Conservation (phyloP, 2,113 vertebrate species). For the Camarhynchus parvulus region DNA sequence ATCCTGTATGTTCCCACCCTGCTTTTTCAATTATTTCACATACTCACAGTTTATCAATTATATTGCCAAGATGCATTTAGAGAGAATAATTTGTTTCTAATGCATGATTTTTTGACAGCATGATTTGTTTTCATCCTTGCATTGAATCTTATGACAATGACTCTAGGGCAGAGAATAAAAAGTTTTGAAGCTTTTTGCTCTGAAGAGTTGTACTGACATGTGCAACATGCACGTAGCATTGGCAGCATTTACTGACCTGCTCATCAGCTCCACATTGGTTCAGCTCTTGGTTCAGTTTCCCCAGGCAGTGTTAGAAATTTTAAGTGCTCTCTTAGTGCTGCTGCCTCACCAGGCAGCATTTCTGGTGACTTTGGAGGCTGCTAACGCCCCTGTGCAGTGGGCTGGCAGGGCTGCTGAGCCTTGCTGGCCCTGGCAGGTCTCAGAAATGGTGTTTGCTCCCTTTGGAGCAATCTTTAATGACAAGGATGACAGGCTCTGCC, state of each 20-base stretch:
- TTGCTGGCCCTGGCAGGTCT: not conserved
- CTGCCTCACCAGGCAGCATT: not conserved
- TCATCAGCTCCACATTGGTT: not conserved
- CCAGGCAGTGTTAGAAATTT: not conserved
- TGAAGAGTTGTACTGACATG: fast-evolving
- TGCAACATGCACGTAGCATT: fast-evolving
- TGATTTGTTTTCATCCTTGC: constrained; percentile 61
- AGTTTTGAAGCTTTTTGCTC: not conserved
- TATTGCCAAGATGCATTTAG: constrained; percentile 39
- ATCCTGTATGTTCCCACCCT: not conserved
- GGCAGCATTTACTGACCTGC: not conserved
- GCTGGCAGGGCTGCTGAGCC: not conserved
- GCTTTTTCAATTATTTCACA: constrained; percentile 51
- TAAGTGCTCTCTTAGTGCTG: not conserved
- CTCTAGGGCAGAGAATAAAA: constrained; percentile 8
- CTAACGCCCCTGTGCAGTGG: not conserved
- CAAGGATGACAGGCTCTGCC: not conserved
- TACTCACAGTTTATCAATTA: constrained; percentile 55
- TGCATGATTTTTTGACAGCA: constrained; percentile 44
- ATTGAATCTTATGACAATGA: not conserved
- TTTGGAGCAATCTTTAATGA: not conserved
- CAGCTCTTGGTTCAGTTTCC: not conserved
- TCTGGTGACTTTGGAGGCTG: not conserved
- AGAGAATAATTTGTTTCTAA: constrained; percentile 53
- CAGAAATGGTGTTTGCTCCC: not conserved